phyloP scores from a whole-genome alignment of 2,113 vertebrate genomes.

The Ciconia stormi region DNA sequence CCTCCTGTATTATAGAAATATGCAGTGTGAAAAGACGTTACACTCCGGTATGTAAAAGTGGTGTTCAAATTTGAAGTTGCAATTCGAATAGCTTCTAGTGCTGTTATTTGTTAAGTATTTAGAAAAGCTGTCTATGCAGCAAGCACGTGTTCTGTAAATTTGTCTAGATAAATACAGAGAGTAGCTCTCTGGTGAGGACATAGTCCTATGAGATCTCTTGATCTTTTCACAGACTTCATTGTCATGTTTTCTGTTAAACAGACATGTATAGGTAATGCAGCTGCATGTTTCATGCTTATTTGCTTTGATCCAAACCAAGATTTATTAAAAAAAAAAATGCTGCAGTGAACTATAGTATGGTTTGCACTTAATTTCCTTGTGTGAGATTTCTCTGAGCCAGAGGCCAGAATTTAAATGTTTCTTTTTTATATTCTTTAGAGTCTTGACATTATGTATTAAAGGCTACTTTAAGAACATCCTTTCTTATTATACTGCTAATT shows the following conservation, averaged over 20 bases:
- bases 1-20: not conserved
- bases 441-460: not conserved
- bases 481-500: not conserved
- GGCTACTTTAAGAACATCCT: not conserved
- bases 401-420: not conserved
- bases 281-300: not conserved
- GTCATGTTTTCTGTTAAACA: not conserved
- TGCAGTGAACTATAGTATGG: not conserved
- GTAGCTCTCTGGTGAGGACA: not conserved
- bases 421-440: not conserved
- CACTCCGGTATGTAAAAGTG: not conserved
- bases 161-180: not conserved
- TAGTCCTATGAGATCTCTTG: not conserved
- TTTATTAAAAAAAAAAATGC: not conserved
- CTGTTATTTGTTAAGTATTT: not conserved
- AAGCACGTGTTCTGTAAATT: not conserved
- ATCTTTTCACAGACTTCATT: not conserved
- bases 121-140: not conserved
- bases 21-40: not conserved
- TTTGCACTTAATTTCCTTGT: not conserved
- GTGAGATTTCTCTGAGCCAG: not conserved
- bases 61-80: not conserved
- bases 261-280: not conserved
- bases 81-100: not conserved
- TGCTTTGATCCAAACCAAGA: not conserved